Evolutionary conservation across 2,888 invertebrate species (phyloP).

Genomic region (Timema cristinae): DNA sequence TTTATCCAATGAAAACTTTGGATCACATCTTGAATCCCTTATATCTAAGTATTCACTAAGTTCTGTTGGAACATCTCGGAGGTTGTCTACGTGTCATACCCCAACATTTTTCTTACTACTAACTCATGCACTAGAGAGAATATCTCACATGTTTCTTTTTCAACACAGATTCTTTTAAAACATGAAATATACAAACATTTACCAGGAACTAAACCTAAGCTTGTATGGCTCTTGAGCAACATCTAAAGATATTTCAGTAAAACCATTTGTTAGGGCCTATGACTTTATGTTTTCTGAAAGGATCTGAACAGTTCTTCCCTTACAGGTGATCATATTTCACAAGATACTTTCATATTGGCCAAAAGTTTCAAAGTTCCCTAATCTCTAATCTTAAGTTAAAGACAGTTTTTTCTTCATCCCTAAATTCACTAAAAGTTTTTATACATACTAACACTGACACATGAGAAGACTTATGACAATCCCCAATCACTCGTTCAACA

Average conservation of each 20-base stretch:
- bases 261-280: not conserved
- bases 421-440: not conserved
- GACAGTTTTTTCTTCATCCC: not conserved
- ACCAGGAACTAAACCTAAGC: not conserved
- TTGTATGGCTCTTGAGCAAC: not conserved
- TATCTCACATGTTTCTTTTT: not conserved
- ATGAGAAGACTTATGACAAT: not conserved
- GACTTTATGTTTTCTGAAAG: not conserved
- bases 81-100: too few relatives aligned
- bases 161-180: not conserved
- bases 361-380: not conserved
- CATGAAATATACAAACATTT: not conserved
- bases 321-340: not conserved
- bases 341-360: not conserved
- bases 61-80: too few relatives aligned
- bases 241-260: not conserved
- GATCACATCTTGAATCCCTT: too few relatives aligned
- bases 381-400: slow-evolving; percentile 4
- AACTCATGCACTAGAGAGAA: not conserved
- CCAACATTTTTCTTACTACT: too few relatives aligned
- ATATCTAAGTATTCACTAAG: too few relatives aligned
- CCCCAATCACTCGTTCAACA: not conserved
- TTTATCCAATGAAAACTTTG: too few relatives aligned
- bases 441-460: not conserved
- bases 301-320: slow-evolving; percentile 2